Base-by-base conservation (phyloP, 2,888 invertebrate species). In the Eupithecia dodoneata region DNA sequence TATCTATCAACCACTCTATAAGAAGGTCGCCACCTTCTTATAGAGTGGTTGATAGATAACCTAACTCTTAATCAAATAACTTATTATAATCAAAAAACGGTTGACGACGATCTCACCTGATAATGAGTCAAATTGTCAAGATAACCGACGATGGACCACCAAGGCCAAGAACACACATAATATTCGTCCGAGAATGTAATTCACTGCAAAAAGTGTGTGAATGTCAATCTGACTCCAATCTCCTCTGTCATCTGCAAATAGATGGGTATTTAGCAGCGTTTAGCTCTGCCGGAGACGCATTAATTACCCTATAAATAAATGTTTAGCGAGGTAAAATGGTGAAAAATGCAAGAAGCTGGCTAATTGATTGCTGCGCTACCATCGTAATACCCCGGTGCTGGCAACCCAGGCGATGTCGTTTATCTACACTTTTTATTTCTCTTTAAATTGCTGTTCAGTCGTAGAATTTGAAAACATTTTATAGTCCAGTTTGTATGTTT, bases 281-380 rank as follows among this genome's bases (percentile, higher is more conserved):
- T 84, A 86, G 82, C 82, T 80, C 81, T 83, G 87, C 87, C 85
- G 86, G 87, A 84, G 83, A 87, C 88, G 83, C 88, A 88, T 88
- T 88, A 88, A 88, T 88, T 88, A 88, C 85, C 82, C 87, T 88
- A 87, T 88, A 88, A 88, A 88, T 88, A 88, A 85, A 83, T 83
- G 82, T 81, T 85, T 85, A 82, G 83, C 81, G 85, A 73, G 79
- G 76, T 78, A 79, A 80, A 80, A 82, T 79, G 80, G 77, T 78
- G 81, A 84, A 83, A 82, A 82, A 81, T 79, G 74, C 75, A 79
- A 75, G 80, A 80, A 47, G 72, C 82, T 69, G 55, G 77, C 78
- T 82, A 83, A 83, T 83, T 81, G 79, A 83, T 83, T 78, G 76
- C 76, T 73, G 72, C 73, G 76, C 71, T 76, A 73, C 80, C 79